Evolutionary conservation across 92 coral and sea anemone genomes (phyloP).

Genomic region (Siderastrea radians): DNA sequence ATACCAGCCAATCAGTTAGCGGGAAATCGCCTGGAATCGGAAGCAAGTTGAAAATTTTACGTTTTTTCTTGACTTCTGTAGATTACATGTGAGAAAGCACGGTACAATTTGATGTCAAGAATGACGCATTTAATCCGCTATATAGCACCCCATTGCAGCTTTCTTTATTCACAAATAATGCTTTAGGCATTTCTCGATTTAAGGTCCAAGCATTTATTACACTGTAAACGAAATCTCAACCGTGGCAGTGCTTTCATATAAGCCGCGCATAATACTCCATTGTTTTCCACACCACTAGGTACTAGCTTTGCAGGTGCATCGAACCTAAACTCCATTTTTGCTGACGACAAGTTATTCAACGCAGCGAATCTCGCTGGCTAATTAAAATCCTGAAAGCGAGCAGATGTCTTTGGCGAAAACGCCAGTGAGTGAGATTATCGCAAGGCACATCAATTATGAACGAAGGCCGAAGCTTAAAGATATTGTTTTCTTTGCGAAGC

Average conservation of each 20-base stretch:
- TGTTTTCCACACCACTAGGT: conserved; percentile 41
- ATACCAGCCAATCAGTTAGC: conserved; percentile 20
- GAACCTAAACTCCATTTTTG: neutral
- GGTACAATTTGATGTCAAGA: neutral
- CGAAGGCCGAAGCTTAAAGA: conserved; percentile 39
- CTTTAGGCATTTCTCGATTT: conserved; percentile 16
- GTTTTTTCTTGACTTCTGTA: neutral
- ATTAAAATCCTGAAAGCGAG: conserved; percentile 46
- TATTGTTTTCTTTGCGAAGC: conserved; percentile 23
- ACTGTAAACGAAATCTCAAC: conserved; percentile 9
- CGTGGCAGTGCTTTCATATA: neutral
- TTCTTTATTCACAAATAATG: neutral
- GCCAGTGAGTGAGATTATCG: conserved; percentile 48
- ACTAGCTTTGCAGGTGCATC: conserved; percentile 24
- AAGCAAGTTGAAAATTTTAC: conserved; percentile 5
- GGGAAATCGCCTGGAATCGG: conserved; percentile 22
- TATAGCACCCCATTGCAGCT: neutral
- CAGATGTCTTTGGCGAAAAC: conserved; percentile 53
- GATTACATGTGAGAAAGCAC: neutral
- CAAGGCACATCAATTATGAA: conserved; percentile 41
- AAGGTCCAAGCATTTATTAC: conserved; percentile 5
- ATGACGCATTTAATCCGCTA: neutral
- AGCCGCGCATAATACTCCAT: conserved; percentile 8
- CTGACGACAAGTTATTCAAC: conserved; percentile 25
- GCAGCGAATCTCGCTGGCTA: conserved; percentile 51